These are phyloP conservation scores for Porites cylindrica DNA, from an alignment of 92 coral and sea anemone species.

Conservation along the genomic window DNA sequence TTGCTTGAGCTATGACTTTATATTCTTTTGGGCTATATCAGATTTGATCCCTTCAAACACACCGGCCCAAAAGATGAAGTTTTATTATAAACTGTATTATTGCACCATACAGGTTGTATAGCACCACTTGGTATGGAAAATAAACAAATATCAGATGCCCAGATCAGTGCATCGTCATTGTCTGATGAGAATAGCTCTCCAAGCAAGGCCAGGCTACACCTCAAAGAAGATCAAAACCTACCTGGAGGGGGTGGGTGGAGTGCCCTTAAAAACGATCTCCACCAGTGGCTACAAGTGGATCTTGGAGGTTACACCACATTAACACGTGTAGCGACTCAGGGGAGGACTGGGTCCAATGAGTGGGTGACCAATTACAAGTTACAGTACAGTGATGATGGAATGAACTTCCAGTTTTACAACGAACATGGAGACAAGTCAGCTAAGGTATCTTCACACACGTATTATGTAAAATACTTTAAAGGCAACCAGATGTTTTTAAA, in stretches of 20 bases:
- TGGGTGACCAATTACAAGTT: too few species aligned
- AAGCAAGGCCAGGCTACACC: neutral
- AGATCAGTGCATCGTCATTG: neutral
- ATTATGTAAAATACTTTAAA: too few species aligned
- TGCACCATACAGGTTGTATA: neutral
- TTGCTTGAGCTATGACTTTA: too few species aligned
- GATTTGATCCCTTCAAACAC: too few species aligned
- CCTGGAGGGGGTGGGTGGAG: neutral
- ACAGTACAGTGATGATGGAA: too few species aligned
- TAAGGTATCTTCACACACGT: too few species aligned
- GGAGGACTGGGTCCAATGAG: neutral
- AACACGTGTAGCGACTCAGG: neutral
- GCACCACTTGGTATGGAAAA: neutral
- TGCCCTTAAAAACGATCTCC: neutral
- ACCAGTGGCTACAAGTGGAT: neutral
- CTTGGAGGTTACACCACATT: neutral
- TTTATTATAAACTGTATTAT: too few species aligned
- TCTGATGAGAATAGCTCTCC: neutral
- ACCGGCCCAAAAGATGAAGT: too few species aligned
- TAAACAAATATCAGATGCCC: neutral
- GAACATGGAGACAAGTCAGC: too few species aligned
- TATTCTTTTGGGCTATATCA: too few species aligned
- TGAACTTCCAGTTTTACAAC: too few species aligned
- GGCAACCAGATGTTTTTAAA: too few species aligned
- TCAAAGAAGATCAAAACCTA: neutral